Evolutionary conservation across 2,888 invertebrate genomes (phyloP).

Genomic region (Synanthedon tipuliformis): DNA sequence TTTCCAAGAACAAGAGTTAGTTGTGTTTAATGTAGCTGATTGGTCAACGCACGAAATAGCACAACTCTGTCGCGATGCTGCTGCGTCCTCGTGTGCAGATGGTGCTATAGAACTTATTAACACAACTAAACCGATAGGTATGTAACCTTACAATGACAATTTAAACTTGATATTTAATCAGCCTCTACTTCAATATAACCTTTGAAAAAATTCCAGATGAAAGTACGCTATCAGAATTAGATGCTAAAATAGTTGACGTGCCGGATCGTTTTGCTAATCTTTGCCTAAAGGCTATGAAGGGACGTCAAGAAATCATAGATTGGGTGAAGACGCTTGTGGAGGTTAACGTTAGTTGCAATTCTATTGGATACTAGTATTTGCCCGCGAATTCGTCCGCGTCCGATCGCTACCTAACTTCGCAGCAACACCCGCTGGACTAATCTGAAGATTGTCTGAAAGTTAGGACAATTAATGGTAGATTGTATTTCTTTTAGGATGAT

Average conservation of each 20-base stretch:
- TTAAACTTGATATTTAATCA: neutral
- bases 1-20: constrained; percentile 31
- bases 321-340: constrained; percentile 50
- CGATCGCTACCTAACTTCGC: too few relatives aligned
- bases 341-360: constrained; percentile 21
- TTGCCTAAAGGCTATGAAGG: constrained; percentile 49
- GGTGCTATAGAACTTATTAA: constrained; percentile 34
- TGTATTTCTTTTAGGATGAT: constrained; percentile 13
- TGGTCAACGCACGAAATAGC: constrained; percentile 52
- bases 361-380: too few relatives aligned
- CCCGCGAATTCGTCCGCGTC: too few relatives aligned
- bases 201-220: constrained; percentile 30
- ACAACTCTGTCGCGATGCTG: constrained; percentile 41
- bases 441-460: too few relatives aligned
- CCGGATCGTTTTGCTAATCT: constrained; percentile 49
- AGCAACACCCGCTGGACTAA: too few relatives aligned
- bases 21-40: constrained; percentile 53
- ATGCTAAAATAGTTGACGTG: constrained; percentile 32
- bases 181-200: neutral
- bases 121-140: constrained; percentile 34
- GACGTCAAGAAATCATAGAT: constrained; percentile 56
- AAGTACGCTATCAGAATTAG: constrained; percentile 31
- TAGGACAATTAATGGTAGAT: neutral
- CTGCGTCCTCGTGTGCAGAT: constrained; percentile 23
- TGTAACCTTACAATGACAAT: neutral